phyloP scores from a whole-genome alignment of 2,888 invertebrate genomes.

The Cataglyphis altisquamis region DNA sequence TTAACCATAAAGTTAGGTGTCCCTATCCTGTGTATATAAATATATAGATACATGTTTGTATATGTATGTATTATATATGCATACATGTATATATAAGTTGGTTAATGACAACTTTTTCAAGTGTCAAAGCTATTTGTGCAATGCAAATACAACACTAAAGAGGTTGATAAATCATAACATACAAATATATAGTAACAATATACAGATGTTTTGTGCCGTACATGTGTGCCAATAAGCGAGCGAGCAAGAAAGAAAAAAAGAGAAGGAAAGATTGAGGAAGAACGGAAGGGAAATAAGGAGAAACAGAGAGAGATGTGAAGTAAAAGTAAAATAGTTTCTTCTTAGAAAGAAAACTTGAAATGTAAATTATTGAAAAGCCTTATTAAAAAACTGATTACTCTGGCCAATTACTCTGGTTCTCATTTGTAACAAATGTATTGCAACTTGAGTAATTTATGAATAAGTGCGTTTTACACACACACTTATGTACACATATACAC shows the following conservation, averaged over 20 bases:
- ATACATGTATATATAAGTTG: conserved; percentile 60
- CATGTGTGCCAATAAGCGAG: neutral
- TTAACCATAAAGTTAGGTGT: neutral
- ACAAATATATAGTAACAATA: conserved; percentile 27
- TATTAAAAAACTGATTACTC: conserved; percentile 54
- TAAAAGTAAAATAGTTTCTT: conserved; percentile 43
- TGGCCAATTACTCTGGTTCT: conserved; percentile 52
- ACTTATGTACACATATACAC: neutral
- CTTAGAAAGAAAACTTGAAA: conserved; percentile 40
- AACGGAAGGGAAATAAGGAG: neutral
- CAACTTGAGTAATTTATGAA: conserved; percentile 18
- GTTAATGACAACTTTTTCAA: conserved; percentile 50
- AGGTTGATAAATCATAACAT: conserved; percentile 11
- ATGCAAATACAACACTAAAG: conserved; percentile 27
- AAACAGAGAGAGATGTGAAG: neutral
- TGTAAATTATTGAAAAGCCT: conserved; percentile 53
- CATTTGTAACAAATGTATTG: conserved; percentile 47
- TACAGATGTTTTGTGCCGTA: conserved; percentile 20
- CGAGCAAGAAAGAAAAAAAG: neutral
- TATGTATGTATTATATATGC: conserved; percentile 59
- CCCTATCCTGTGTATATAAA: neutral
- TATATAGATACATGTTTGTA: conserved; percentile 30
- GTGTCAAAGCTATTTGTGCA: conserved; percentile 41
- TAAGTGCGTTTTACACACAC: conserved; percentile 14
- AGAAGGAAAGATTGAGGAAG: neutral